These are phyloP conservation scores for Ia io DNA, from an alignment of 2,113 vertebrate species.

Conservation along the genomic window DNA sequence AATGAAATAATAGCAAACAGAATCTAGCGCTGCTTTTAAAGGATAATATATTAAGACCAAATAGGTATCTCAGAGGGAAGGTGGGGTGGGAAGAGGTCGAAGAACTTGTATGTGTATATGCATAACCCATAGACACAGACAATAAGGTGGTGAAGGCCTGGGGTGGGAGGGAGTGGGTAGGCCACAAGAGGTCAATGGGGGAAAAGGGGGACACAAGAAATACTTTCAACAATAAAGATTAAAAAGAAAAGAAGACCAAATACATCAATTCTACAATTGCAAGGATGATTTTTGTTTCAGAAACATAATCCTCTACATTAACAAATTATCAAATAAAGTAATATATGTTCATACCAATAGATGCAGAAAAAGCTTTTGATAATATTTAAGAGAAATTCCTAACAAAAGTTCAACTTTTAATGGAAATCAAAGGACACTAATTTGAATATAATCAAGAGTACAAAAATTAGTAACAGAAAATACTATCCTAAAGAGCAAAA, in stretches of 20 bases:
- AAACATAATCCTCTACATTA: background rate
- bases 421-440: background rate
- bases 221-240: no score
- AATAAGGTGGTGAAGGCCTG: no score
- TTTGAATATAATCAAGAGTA: no score
- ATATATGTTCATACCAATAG: background rate
- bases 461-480: background rate
- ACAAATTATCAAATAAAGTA: background rate
- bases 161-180: no score
- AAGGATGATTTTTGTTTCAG: background rate
- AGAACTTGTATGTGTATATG: no score
- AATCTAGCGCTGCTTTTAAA: background rate
- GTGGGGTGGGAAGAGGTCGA: no score
- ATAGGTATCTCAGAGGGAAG: background rate
- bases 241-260: no score
- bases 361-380: background rate
- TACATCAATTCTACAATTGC: background rate
- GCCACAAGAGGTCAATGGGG: no score
- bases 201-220: no score
- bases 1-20: background rate
- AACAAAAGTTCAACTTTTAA: background rate
- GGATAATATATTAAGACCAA: background rate
- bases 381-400: background rate
- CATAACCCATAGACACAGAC: no score
- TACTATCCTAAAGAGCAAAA: background rate